Evolutionary conservation across 1,140 invertebrate species (phyloP), one percentile per base, ranked within the genome.

Genomic region (Parasteatoda tepidariorum): DNA sequence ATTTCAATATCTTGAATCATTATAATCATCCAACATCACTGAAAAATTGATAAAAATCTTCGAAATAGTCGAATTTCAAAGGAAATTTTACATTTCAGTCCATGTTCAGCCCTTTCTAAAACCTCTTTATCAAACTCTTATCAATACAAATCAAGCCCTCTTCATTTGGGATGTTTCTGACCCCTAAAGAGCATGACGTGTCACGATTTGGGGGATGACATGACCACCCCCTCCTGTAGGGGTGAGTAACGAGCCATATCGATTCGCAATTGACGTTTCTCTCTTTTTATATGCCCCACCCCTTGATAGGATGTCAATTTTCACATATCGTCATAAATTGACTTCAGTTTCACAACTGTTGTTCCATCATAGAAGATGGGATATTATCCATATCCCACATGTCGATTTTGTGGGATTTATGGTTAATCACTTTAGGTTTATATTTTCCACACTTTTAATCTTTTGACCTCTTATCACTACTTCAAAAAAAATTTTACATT

Each of bases 231-330:
- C 64, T 24, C 34, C 18, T n/a, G n/a, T n/a, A 26, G 31, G 34
- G 64, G 34, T 67, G 64, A 67, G 64, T 67, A 67, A 67, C 64
- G 64, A 67, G 15, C 33, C 33, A 31, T 67, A 67, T 67, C 64
- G 64, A 67, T 67, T 67, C 22, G 64, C 18, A 38, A 38, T 26
- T 13, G 33, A n/a, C 64, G 31, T 22, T 38, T 33, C 24, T 24
- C 64, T 28, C 24, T 22, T 7, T 59, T 5, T 34, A 38, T 34
- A 22, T 24, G 34, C 64, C 34, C 15, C 55, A 13, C 24, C 22
- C 33, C 64, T 2, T 18, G 11, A 33, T 31, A 67, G 33, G 34
- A 48, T 18, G 38, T 48, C 38, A 67, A 41, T 67, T 67, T 34
- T 6, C 64, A 67, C 22, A 9, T 67, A 11, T 59, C 31, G 64